Conservation (phyloP, 2,888 invertebrate genomes). For the Clusia tigrina region DNA sequence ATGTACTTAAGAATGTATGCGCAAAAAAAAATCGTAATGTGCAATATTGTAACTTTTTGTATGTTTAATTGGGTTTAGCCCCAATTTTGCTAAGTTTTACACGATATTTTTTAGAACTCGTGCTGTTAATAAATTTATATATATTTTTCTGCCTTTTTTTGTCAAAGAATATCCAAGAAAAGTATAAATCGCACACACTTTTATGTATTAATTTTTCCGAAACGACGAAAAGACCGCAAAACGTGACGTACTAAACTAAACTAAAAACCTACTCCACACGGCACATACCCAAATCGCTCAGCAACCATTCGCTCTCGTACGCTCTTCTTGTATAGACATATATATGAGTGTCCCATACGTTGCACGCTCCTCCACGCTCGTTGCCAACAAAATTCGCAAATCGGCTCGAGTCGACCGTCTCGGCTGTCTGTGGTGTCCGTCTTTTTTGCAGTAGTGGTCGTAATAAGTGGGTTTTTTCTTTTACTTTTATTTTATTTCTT, state of each 20-base stretch:
- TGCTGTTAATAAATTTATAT: background rate
- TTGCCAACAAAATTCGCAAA: background rate
- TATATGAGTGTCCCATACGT: background rate
- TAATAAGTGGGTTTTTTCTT: too few relatives aligned
- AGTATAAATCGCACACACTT: background rate
- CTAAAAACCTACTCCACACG: slow-evolving; percentile 38
- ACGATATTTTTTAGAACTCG: background rate
- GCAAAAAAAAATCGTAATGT: slow-evolving; percentile 9
- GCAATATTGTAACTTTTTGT: slow-evolving; percentile 14
- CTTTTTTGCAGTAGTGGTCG: too few relatives aligned
- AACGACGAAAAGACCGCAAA: slow-evolving; percentile 37
- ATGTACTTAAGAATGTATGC: background rate
- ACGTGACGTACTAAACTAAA: slow-evolving; percentile 48
- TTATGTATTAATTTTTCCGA: slow-evolving; percentile 16
- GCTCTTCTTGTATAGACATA: background rate
- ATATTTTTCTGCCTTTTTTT: slow-evolving; percentile 9
- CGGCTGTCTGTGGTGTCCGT: background rate
- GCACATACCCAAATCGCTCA: too few relatives aligned
- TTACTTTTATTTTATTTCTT: too few relatives aligned
- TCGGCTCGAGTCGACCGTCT: background rate
- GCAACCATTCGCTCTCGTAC: background rate
- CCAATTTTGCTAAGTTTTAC: too few relatives aligned
- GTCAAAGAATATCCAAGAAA: background rate
- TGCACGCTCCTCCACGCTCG: background rate
- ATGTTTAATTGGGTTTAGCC: too few relatives aligned